A percentile compares a stretch with the other conserved stretches of the same genome.
These are phyloP conservation scores for Rhinophrynus dorsalis DNA, from an alignment of 2,797 vertebrate genomes.

Conservation along the genomic window DNA sequence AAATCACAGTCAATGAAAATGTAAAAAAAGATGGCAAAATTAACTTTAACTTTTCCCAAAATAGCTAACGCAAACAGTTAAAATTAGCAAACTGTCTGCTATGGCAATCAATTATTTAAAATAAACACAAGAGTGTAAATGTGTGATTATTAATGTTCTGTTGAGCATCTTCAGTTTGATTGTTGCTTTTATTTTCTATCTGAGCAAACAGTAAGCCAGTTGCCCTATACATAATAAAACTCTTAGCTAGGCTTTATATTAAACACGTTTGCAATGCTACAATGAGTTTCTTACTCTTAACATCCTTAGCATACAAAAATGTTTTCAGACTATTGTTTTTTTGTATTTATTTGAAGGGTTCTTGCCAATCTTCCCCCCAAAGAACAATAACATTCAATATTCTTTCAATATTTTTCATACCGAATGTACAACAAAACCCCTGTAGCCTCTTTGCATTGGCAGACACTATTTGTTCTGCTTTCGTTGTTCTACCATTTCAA, in stretches of 20 bases:
- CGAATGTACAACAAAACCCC: constrained; percentile 34
- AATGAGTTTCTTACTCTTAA: constrained; percentile 16
- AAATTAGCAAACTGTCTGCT: no score
- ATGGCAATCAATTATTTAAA: no score
- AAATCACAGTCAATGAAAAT: no score
- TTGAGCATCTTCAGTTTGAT: no score
- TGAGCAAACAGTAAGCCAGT: constrained; percentile 8
- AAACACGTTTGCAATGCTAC: constrained; percentile 11
- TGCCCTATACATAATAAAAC: constrained; percentile 27
- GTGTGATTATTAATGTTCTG: no score
- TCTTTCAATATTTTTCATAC: constrained; percentile 44
- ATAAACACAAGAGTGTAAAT: no score
- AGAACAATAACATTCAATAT: constrained; percentile 48
- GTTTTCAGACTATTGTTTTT: constrained; percentile 28
- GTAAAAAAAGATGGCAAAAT: no score
- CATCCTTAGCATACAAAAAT: constrained; percentile 31
- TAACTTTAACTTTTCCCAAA: no score
- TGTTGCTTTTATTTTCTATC: neutral
- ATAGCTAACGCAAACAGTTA: no score
- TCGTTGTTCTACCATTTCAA: constrained; percentile 29
- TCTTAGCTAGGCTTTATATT: constrained; percentile 15
- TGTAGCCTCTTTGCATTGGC: constrained; percentile 36
- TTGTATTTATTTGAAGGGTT: constrained; percentile 34
- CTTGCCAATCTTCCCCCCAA: constrained; percentile 42
- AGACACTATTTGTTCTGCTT: constrained; percentile 38